These are phyloP conservation scores for Eleginops maclovinus DNA, from an alignment of 2,113 vertebrate genomes.

Conservation along the genomic window DNA sequence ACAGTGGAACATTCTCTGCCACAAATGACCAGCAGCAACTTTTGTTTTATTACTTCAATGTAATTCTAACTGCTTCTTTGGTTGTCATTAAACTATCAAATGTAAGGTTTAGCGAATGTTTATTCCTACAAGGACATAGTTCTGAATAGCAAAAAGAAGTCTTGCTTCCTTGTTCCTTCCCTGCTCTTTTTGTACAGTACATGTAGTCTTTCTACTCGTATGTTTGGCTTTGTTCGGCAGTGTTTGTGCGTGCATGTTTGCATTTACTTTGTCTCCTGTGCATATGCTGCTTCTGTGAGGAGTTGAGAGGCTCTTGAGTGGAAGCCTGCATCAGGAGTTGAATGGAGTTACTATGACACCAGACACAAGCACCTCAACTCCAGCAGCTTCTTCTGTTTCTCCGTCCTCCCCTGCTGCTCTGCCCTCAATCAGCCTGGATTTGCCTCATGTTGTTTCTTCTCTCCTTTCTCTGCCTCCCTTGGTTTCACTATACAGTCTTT, in stretches of 20 bases:
- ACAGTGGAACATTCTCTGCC: constrained; percentile 24
- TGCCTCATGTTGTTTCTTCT: constrained; percentile 74
- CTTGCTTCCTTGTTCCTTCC: too few relatives aligned
- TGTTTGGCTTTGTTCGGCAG: background rate
- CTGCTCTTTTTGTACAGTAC: too few relatives aligned
- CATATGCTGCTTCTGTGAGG: constrained; percentile 81
- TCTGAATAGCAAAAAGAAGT: too few relatives aligned
- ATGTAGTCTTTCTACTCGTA: too few relatives aligned
- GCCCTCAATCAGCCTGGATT: constrained; percentile 77
- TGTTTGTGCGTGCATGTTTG: constrained; percentile 67
- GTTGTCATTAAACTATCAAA: too few relatives aligned
- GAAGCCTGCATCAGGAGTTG: constrained; percentile 77
- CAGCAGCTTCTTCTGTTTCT: constrained; percentile 82
- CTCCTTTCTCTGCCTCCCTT: constrained; percentile 29
- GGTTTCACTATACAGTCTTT: constrained; percentile 54
- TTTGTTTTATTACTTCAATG: background rate
- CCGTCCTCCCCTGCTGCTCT: constrained; percentile 67
- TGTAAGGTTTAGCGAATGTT: too few relatives aligned
- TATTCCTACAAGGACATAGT: too few relatives aligned
- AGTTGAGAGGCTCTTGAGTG: constrained; percentile 86
- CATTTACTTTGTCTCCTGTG: constrained; percentile 77
- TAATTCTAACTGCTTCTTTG: background rate
- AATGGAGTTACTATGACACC: constrained; percentile 85
- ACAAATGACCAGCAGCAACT: background rate
- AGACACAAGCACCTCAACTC: constrained; percentile 77